Base-by-base conservation (phyloP, 2,888 invertebrate species). In the Oligia fasciuncula region DNA sequence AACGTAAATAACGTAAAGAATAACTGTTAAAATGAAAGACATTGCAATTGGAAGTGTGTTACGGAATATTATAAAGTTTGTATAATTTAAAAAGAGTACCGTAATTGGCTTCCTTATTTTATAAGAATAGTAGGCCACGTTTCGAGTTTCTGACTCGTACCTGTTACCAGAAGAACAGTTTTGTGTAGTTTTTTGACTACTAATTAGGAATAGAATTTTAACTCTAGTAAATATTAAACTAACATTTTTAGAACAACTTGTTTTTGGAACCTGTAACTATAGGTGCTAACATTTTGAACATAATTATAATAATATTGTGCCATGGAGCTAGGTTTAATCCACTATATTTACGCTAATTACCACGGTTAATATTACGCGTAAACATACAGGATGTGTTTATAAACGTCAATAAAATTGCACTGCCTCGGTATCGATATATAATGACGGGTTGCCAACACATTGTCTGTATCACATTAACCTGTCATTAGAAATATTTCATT, bases 281-380 rank as follows among this genome's bases (percentile, higher is more conserved):
- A 1, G 19, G 6, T 19, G 29, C 5, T 43, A 66, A 73, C 8
- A 79, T 60, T 51, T 35, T 62, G 13, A 54, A 46, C 23, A 54
- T 67, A 13, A 68, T 62, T 43, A 80, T 60, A 72, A 68, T 62
- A 80, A 74, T 62, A 62, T 9, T 40, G 9, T 35, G 74, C 75
- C 60, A 5, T 17, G 19, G 62, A 54, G 67, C n/a, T 51, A 17
- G 19, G 62, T 79, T 73, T 60, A 83, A 67, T 67, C 60, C n/a
- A 29, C 49, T 63, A 14, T 54, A 76, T 71, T 62, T 54, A 84
- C 66, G 69, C 72, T 84, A 79, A 81, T 79, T 46, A 84, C 40
- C 35, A 35, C 19, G 13, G 60, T 69, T 46, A 80, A 80, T 70
- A 54, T 46, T 70, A 76, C 76, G 57, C 65, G 65, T 60, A 51